Conservation (phyloP, 2,797 vertebrate genomes). For the Bovichtus variegatus region DNA sequence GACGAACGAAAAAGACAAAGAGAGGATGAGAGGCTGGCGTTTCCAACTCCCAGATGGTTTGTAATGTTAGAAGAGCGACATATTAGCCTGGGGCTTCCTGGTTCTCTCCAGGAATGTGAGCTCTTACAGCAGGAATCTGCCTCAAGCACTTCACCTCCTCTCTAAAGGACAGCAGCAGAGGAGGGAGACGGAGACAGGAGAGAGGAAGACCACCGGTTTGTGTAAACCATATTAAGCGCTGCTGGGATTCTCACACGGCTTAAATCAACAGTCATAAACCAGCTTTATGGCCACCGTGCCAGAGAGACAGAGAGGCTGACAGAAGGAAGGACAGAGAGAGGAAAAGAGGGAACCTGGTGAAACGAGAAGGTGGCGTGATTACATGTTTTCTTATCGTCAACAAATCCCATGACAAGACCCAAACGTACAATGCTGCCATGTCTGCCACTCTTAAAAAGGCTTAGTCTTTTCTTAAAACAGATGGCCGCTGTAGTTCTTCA, state of each 20-base stretch:
- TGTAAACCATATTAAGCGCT: slow-evolving; percentile 43
- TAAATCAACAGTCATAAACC: slow-evolving; percentile 41
- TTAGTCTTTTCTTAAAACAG: not conserved
- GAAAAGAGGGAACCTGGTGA: not conserved
- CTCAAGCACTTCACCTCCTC: slow-evolving; percentile 66
- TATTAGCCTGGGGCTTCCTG: slow-evolving; percentile 67
- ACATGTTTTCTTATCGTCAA: not conserved
- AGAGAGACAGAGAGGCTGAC: not conserved
- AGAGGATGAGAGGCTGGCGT: slow-evolving; percentile 57
- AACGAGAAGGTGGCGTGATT: not conserved
- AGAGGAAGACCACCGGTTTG: slow-evolving; percentile 41
- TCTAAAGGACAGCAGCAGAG: slow-evolving; percentile 47
- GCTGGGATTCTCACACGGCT: slow-evolving; percentile 39
- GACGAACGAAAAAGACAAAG: not conserved
- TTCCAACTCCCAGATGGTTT: slow-evolving; percentile 67
- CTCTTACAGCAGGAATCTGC: slow-evolving; percentile 66
- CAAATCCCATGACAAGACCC: slow-evolving; percentile 6
- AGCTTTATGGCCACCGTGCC: slow-evolving; percentile 20
- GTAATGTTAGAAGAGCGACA: slow-evolving; percentile 75
- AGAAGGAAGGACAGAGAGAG: slow-evolving; percentile 24
- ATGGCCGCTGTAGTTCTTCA: not conserved
- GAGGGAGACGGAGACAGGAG: slow-evolving; percentile 9
- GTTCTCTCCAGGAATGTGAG: slow-evolving; percentile 74
- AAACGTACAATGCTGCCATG: not conserved
- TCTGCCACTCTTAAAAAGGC: not conserved